Base-by-base conservation (phyloP, 2,797 vertebrate species). In the Sebastes miniatus region DNA sequence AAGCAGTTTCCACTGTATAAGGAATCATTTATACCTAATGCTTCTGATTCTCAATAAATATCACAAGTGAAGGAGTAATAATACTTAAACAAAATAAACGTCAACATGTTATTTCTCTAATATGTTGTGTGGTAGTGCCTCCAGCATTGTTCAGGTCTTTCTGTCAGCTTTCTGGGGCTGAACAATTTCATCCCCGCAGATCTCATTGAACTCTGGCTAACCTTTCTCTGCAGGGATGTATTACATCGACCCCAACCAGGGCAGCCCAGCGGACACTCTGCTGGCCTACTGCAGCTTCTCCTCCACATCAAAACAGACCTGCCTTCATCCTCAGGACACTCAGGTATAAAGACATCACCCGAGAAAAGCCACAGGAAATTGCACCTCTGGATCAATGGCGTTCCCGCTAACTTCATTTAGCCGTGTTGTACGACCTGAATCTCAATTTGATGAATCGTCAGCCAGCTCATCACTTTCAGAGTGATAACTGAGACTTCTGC, bases 221-320 rank as follows among this genome's bases (percentile, higher is more conserved):
- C 34, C 34, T 76, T 56, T 86, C 47, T 87, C 81, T 91, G 62
- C 88, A 98, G 97, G 97, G 54, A 95, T 96, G 81, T 98, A 97
- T 90, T 97, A 98, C 93, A 96, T 98, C 3, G 97, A 98, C 88
- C 97, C 97, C 69, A 98, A 98, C 92, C 97, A 97, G 84, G 97
- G 97, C 84, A 97, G 97, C 81, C 73, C 96, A 0, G 91, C 68
- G 5, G 97, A 98, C 0, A 94, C 97, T 1, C 91, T 98, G 83
- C 79, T 96, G 81, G 97, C 94, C n/a, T 96, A 95, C 93, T 98
- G 97, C 92, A 96, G 96, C 94, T 97, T 98, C 90, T 96, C 96
- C 0, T 92, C 94, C 0, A 54, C 89, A 13, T 94, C 95, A 11
- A 95, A 94, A 1, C 95, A 97, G 89, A 98, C 97, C 64, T 98